phyloP scores from a whole-genome alignment of 2,797 vertebrate species.

The Dermochelys coriacea region DNA sequence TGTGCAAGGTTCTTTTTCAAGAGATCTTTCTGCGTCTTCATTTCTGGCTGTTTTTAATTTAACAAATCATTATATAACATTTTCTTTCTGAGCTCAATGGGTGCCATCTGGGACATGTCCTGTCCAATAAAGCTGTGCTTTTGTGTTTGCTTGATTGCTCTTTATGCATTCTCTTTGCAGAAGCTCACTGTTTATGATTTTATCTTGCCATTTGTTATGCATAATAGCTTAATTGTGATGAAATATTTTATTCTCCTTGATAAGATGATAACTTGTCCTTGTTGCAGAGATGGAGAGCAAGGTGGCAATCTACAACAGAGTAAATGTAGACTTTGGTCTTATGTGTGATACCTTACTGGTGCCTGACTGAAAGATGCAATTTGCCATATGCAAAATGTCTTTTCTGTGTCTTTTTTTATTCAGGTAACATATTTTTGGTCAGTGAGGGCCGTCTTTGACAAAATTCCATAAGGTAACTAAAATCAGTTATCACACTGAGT shows the following conservation, averaged over 20 bases:
- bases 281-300: constrained; percentile 21
- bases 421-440: not conserved
- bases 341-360: not conserved
- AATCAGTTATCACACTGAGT: not conserved
- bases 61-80: not conserved
- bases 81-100: not conserved
- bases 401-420: not conserved
- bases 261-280: constrained; percentile 37
- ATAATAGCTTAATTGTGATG: constrained; percentile 36
- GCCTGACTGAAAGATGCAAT: not conserved
- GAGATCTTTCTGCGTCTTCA: not conserved
- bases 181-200: constrained; percentile 37
- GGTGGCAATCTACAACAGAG: not conserved
- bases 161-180: constrained; percentile 65
- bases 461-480: not conserved
- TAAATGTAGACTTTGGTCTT: constrained; percentile 16
- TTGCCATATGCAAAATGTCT: not conserved
- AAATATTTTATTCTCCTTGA: constrained; percentile 30
- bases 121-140: not conserved
- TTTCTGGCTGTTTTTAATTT: not conserved
- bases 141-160: not conserved
- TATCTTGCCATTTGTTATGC: constrained; percentile 61
- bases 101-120: not conserved
- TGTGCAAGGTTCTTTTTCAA: not conserved
- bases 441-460: not conserved